A percentile compares a stretch with the other conserved stretches of the same genome.
Conservation (phyloP, 2,888 invertebrate species). For the Neocrepidodera transversa region DNA sequence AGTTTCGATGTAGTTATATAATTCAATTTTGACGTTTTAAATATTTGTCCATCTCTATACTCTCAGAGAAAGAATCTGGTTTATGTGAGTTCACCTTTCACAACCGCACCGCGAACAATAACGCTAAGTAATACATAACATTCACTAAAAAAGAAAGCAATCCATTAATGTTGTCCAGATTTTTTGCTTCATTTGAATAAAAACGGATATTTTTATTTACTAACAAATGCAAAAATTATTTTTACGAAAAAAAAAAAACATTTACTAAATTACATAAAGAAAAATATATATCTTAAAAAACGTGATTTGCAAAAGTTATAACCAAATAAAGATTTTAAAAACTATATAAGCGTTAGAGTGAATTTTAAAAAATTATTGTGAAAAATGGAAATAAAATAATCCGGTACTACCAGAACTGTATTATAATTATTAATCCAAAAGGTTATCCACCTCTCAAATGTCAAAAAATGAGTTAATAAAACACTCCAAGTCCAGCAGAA, state of each 20-base stretch:
- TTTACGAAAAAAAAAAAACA: no score
- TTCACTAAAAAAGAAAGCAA: constrained; percentile 17
- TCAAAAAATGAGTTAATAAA: no score
- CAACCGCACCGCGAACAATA: constrained; percentile 28
- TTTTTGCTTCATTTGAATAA: not conserved
- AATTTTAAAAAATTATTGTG: no score
- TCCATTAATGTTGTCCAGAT: not conserved
- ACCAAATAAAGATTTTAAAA: no score
- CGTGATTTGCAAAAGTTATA: not conserved
- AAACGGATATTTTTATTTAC: not conserved
- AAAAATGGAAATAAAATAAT: no score
- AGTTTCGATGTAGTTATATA: no score
- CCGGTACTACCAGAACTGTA: no score
- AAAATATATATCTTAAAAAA: not conserved
- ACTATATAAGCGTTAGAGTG: no score
- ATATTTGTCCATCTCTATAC: not conserved
- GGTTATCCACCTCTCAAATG: no score
- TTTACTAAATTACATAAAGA: no score
- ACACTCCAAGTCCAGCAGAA: no score
- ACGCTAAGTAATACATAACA: constrained; percentile 13
- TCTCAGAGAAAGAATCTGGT: constrained; percentile 8
- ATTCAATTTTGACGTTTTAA: not conserved
- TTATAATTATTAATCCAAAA: no score
- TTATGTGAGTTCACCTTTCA: constrained; percentile 35
- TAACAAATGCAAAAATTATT: not conserved